Conservation (phyloP, 2,113 vertebrate species). For the Erythrolamprus reginae region DNA sequence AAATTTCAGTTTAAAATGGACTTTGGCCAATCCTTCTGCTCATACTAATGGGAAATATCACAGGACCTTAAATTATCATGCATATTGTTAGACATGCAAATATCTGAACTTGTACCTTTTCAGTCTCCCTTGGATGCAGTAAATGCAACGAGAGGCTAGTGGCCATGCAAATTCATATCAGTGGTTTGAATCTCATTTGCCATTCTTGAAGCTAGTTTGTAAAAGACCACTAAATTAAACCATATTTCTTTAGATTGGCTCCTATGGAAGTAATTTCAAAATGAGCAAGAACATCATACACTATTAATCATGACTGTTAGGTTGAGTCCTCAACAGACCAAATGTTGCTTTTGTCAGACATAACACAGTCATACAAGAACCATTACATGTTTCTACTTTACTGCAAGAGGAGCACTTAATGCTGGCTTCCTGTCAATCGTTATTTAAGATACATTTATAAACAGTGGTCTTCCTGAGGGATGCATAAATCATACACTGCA, state of each 20-base stretch:
- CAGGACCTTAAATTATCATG: not conserved
- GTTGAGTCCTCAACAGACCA: slow-evolving; percentile 25
- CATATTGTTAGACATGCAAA: not conserved
- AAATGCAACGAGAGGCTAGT: not conserved
- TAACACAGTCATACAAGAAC: slow-evolving; percentile 16
- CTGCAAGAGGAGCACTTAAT: slow-evolving; percentile 24
- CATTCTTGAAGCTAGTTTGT: slow-evolving; percentile 9
- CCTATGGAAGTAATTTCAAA: slow-evolving; percentile 33
- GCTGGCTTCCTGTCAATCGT: slow-evolving; percentile 31
- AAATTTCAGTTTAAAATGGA: not conserved
- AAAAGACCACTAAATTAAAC: slow-evolving; percentile 11
- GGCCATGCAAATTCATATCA: not conserved
- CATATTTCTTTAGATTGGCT: slow-evolving; percentile 8
- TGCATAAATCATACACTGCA: slow-evolving; percentile 37
- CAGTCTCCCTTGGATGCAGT: not conserved
- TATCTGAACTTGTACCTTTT: not conserved
- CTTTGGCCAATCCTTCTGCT: not conserved
- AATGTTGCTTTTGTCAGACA: slow-evolving; percentile 40
- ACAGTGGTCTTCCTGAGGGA: slow-evolving; percentile 37
- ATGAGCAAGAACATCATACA: not conserved
- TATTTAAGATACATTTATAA: slow-evolving; percentile 45
- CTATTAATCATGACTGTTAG: slow-evolving; percentile 34
- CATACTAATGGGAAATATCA: not conserved
- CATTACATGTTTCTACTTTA: slow-evolving; percentile 22
- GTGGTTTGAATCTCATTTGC: not conserved